Evolutionary conservation across 2,888 invertebrate genomes (phyloP).

Genomic region (Mycogona germanica): DNA sequence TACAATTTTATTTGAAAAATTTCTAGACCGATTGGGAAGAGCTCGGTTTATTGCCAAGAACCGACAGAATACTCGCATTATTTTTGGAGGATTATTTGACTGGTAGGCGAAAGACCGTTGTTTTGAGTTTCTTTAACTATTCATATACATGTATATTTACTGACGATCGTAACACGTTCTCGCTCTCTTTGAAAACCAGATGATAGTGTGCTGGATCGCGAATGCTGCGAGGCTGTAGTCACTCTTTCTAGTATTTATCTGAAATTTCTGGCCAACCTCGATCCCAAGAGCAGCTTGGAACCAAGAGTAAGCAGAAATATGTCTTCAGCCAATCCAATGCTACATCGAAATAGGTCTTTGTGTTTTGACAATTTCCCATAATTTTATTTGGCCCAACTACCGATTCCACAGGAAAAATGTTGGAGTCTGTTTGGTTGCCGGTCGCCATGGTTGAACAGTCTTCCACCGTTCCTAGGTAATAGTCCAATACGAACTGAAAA

Average conservation of each 20-base stretch:
- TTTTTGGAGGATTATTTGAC: conserved; percentile 10
- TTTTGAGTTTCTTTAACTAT: not conserved
- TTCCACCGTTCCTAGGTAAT: conserved; percentile 23
- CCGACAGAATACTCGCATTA: conserved; percentile 2
- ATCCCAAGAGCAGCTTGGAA: conserved; percentile 2
- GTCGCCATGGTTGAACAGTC: conserved; percentile 23
- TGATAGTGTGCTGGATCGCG: too few species aligned
- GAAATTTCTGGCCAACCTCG: conserved; percentile 9
- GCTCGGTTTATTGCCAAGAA: conserved; percentile 5
- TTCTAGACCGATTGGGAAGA: conserved; percentile 15
- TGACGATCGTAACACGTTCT: too few species aligned
- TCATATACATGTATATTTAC: too few species aligned
- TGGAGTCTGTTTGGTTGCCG: conserved; percentile 23
- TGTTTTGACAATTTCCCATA: too few species aligned
- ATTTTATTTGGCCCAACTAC: too few species aligned
- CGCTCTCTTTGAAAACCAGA: too few species aligned
- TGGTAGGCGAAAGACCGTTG: too few species aligned
- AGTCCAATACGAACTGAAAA: not conserved
- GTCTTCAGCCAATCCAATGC: too few species aligned
- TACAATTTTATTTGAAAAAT: not conserved
- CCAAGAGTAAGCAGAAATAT: not conserved
- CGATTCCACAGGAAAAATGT: conserved; percentile 17
- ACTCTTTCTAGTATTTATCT: conserved; percentile 1
- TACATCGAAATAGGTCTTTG: too few species aligned
- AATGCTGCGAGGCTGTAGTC: conserved; percentile 3